phyloP scores from a whole-genome alignment of 2,888 invertebrate genomes.

The Eubasilissa splendida region DNA sequence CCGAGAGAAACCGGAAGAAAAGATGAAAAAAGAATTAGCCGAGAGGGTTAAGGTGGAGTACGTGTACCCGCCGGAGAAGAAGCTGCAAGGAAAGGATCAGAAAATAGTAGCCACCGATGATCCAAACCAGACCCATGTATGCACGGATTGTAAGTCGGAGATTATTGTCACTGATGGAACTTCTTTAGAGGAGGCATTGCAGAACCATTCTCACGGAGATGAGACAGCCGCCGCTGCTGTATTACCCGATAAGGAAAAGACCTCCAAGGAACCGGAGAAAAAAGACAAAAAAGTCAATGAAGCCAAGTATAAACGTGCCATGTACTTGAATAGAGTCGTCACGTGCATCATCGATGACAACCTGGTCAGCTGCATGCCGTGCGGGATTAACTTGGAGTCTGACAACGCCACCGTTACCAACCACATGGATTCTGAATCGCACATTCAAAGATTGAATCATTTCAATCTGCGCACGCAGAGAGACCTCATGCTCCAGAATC shows the following conservation, averaged over 20 bases:
- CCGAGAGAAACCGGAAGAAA: constrained; percentile 23
- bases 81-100: constrained; percentile 34
- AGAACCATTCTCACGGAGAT: constrained; percentile 39
- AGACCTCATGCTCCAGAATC: constrained; percentile 46
- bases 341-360: constrained; percentile 48
- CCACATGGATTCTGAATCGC: constrained; percentile 41
- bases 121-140: constrained; percentile 32
- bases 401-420: constrained; percentile 30
- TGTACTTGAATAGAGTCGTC: constrained; percentile 40
- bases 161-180: constrained; percentile 32
- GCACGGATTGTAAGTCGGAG: constrained; percentile 51
- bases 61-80: constrained; percentile 45
- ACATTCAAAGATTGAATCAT: constrained; percentile 46
- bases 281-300: constrained; percentile 25
- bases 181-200: constrained; percentile 41
- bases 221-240: background rate
- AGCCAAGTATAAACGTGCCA: constrained; percentile 9
- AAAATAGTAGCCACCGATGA: constrained; percentile 7
- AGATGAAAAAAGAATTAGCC: background rate
- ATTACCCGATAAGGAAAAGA: background rate
- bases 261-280: background rate
- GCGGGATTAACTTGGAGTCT: constrained; percentile 39
- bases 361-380: constrained; percentile 48
- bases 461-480: constrained; percentile 48
- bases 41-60: constrained; percentile 36